These are phyloP conservation scores for Stenchaetothrips biformis DNA, from an alignment of 2,888 invertebrate genomes.

Conservation along the genomic window DNA sequence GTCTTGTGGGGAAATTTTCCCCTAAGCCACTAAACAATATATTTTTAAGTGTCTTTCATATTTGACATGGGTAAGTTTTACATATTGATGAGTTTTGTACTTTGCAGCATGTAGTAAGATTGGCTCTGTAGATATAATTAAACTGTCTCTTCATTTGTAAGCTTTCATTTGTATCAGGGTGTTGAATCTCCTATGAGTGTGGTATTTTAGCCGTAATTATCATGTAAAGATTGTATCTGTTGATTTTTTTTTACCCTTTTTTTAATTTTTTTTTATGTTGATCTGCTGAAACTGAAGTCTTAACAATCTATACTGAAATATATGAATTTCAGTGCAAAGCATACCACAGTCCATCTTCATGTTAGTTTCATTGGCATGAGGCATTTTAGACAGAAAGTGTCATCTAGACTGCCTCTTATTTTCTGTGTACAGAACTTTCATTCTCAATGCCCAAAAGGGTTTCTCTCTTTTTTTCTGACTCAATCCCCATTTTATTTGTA, in stretches of 20 bases:
- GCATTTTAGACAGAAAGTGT: too few relatives aligned
- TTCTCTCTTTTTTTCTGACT: too few relatives aligned
- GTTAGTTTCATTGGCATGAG: too few relatives aligned
- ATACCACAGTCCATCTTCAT: too few relatives aligned
- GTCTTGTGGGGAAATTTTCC: too few relatives aligned
- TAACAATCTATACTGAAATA: too few relatives aligned
- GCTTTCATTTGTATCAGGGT: background rate
- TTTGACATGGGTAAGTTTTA: background rate
- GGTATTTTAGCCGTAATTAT: background rate
- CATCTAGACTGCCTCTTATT: too few relatives aligned
- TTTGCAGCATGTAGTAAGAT: conserved; percentile 3
- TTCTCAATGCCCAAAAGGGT: too few relatives aligned
- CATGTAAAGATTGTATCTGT: background rate
- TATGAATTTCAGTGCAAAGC: too few relatives aligned
- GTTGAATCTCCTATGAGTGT: background rate
- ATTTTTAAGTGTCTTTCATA: background rate
- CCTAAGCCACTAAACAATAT: too few relatives aligned
- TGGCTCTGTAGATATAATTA: background rate
- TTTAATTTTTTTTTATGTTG: background rate
- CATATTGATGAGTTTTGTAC: background rate
- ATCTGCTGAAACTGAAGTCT: too few relatives aligned
- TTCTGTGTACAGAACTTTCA: too few relatives aligned
- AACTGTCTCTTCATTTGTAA: background rate
- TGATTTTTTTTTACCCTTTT: background rate
- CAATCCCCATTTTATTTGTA: background rate